phyloP scores from a whole-genome alignment of 2,888 invertebrate genomes.

The Scaptomyza caliginosa region DNA sequence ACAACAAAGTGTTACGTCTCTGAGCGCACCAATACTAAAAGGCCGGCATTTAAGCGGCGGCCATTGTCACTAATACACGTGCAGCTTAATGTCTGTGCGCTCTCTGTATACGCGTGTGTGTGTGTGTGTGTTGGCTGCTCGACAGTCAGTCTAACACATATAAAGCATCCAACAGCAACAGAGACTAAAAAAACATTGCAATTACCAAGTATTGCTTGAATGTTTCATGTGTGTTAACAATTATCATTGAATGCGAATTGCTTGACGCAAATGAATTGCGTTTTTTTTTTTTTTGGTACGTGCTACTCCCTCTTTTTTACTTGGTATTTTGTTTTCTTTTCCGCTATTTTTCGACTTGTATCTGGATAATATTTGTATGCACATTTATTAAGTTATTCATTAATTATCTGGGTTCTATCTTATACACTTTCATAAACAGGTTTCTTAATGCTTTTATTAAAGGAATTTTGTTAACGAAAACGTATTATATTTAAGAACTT shows the following conservation, averaged over 20 bases:
- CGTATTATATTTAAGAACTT: not conserved
- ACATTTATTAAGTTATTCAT: not conserved
- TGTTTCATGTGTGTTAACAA: conserved; percentile 62
- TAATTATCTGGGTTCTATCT: conserved; percentile 6
- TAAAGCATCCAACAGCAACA: conserved; percentile 14
- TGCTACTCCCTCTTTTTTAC: not conserved
- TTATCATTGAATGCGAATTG: conserved; percentile 60
- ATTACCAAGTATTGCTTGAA: conserved; percentile 50
- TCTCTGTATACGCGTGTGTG: conserved; percentile 6
- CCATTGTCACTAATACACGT: conserved; percentile 52
- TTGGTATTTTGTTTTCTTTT: not conserved
- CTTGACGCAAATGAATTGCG: conserved; percentile 25
- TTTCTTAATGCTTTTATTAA: not conserved
- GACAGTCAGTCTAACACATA: conserved; percentile 7
- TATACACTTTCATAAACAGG: not conserved
- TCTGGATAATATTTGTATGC: conserved; percentile 3
- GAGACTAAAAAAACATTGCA: conserved; percentile 26
- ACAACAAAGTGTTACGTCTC: conserved; percentile 35
- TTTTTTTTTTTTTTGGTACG: conserved; percentile 6
- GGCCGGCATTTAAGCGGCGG: conserved; percentile 47
- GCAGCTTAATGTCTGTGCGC: not conserved
- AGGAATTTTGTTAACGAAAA: not conserved
- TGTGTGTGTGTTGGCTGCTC: conserved; percentile 30
- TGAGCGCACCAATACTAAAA: conserved; percentile 66
- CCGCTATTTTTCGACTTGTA: not conserved